Percentiles rank a stretch among this genome's conserved stretches.
These are phyloP conservation scores for Halcyon badia DNA, from an alignment of 2,797 vertebrate species.

Conservation along the genomic window DNA sequence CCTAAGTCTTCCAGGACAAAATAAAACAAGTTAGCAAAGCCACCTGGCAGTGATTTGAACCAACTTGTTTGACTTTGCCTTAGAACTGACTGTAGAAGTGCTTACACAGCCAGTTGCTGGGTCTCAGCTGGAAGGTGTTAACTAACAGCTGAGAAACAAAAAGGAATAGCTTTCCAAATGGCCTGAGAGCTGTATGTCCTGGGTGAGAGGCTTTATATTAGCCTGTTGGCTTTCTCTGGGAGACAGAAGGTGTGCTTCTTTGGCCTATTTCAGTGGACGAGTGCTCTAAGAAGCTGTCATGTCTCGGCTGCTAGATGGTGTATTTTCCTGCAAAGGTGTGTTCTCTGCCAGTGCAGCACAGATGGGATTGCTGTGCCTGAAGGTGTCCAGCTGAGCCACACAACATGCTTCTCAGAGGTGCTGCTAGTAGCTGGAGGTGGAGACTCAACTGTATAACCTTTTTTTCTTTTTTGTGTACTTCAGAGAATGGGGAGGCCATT, in stretches of 20 bases:
- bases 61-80: constrained; percentile 70
- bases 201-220: not conserved
- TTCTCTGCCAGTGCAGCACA: not conserved
- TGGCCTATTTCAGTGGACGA: not conserved
- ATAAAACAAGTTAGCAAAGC: constrained; percentile 63
- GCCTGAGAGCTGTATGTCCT: not conserved
- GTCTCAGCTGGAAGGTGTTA: constrained; percentile 45
- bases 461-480: not conserved
- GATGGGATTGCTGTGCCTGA: not conserved
- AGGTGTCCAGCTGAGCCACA: not conserved
- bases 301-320: not conserved
- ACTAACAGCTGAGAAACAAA: constrained; percentile 12
- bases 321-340: not conserved
- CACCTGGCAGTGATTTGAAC: constrained; percentile 59
- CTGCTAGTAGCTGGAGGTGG: accelerated
- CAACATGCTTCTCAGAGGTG: not conserved
- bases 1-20: constrained; percentile 50
- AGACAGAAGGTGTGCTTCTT: not conserved
- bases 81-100: constrained; percentile 54
- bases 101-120: constrained; percentile 54
- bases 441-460: not conserved
- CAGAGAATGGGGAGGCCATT: not conserved
- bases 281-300: not conserved
- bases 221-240: not conserved
- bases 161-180: not conserved